These are phyloP conservation scores for Acronicta alni DNA, from an alignment of 2,888 invertebrate genomes.

Conservation along the genomic window DNA sequence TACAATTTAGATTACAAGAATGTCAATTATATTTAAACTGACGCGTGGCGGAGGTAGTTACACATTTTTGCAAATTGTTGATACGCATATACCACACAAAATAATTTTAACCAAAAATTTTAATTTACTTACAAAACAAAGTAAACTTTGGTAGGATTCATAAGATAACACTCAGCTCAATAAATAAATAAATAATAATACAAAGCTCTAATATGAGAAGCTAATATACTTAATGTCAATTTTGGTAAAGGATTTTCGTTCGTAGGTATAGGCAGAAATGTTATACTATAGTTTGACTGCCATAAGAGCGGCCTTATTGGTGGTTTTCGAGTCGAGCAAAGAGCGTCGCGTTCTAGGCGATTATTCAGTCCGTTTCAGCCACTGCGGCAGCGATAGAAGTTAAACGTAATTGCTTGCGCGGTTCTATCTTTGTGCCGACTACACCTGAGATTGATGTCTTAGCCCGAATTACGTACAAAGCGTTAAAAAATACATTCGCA, in stretches of 20 bases:
- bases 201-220: slow-evolving; percentile 9
- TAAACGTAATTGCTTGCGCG: too few relatives aligned
- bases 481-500: too few relatives aligned
- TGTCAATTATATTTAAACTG: slow-evolving; percentile 24
- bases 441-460: too few relatives aligned
- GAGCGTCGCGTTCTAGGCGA: too few relatives aligned
- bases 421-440: too few relatives aligned
- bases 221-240: slow-evolving; percentile 13
- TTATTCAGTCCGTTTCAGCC: too few relatives aligned
- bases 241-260: slow-evolving; percentile 31
- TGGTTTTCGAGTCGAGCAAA: too few relatives aligned
- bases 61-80: slow-evolving; percentile 13
- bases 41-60: too few relatives aligned
- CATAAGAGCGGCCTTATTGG: too few relatives aligned
- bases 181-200: background rate
- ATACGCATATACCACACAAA: slow-evolving; percentile 31
- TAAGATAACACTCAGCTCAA: slow-evolving; percentile 2
- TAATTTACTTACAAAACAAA: slow-evolving; percentile 8
- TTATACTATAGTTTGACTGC: too few relatives aligned
- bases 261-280: background rate
- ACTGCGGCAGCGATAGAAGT: too few relatives aligned
- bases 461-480: too few relatives aligned
- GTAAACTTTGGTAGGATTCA: slow-evolving; percentile 24
- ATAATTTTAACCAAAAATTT: slow-evolving; percentile 9
- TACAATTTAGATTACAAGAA: slow-evolving; percentile 11